These are phyloP conservation scores for Brachyhypopomus gauderio DNA, from an alignment of 2,113 vertebrate species.

Conservation along the genomic window DNA sequence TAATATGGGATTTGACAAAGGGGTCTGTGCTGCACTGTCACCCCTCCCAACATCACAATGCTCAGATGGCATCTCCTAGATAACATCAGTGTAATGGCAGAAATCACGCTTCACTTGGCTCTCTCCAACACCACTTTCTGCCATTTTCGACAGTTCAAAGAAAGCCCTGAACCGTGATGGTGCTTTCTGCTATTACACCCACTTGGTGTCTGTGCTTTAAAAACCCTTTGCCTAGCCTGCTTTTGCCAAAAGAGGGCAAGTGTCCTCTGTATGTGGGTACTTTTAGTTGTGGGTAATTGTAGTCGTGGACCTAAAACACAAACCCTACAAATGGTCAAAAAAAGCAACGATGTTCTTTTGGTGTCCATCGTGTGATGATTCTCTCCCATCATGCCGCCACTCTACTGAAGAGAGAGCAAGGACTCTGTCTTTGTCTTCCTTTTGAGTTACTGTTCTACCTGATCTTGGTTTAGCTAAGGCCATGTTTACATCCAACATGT, in stretches of 20 bases:
- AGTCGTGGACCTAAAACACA: not conserved
- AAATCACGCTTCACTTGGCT: conserved; percentile 1
- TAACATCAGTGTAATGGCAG: not conserved
- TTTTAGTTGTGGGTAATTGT: not conserved
- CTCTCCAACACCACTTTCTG: not conserved
- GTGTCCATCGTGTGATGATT: no score
- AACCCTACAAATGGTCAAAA: not conserved
- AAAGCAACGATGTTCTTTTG: not conserved
- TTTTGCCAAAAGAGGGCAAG: no score
- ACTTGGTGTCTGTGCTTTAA: no score
- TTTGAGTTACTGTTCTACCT: no score
- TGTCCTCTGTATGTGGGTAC: not conserved
- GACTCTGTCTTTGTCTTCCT: no score
- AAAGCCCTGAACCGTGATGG: not conserved
- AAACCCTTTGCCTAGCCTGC: no score
- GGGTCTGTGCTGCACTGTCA: not conserved
- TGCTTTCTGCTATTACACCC: not conserved
- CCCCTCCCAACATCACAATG: not conserved
- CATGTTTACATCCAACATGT: no score
- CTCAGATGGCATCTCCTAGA: conserved; percentile 20
- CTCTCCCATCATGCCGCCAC: no score
- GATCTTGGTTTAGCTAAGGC: no score
- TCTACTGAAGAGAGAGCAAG: no score
- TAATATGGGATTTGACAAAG: conserved; percentile 14
- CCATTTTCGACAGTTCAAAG: not conserved